phyloP scores from a whole-genome alignment of 2,888 invertebrate genomes.

The Endotricha flammealis region DNA sequence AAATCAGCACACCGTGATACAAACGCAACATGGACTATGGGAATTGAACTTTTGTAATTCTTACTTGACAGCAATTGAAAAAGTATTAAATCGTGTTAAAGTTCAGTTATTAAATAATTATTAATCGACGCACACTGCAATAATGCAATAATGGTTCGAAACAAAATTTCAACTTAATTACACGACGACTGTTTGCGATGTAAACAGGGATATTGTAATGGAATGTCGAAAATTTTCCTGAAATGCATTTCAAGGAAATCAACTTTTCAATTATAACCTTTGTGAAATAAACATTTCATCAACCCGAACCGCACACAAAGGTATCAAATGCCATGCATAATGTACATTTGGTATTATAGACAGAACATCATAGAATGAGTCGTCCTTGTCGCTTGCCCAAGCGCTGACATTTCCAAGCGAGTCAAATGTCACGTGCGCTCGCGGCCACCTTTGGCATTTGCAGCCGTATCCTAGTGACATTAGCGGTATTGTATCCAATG shows the following conservation, averaged over 20 bases:
- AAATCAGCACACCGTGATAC: constrained; percentile 2
- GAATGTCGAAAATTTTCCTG: constrained; percentile 44
- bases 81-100: too few relatives aligned
- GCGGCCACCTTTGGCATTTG: constrained; percentile 69
- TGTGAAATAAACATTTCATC: constrained; percentile 64
- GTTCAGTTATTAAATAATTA: too few relatives aligned
- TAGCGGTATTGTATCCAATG: constrained; percentile 50
- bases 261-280: constrained; percentile 60
- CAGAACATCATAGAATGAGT: constrained; percentile 71
- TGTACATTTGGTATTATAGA: constrained; percentile 52
- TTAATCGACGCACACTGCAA: too few relatives aligned
- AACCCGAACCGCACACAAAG: constrained; percentile 52
- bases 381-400: constrained; percentile 75
- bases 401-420: constrained; percentile 70
- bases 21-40: constrained; percentile 4
- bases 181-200: too few relatives aligned
- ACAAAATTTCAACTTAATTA: too few relatives aligned
- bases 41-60: constrained; percentile 5
- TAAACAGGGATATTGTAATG: too few relatives aligned
- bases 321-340: constrained; percentile 71
- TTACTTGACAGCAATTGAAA: too few relatives aligned
- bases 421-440: constrained; percentile 74
- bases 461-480: constrained; percentile 50
- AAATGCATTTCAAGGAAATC: constrained; percentile 64
- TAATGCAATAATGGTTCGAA: too few relatives aligned